Evolutionary conservation across 2,797 vertebrate genomes (phyloP).

Genomic region (Muscicapa comitata): DNA sequence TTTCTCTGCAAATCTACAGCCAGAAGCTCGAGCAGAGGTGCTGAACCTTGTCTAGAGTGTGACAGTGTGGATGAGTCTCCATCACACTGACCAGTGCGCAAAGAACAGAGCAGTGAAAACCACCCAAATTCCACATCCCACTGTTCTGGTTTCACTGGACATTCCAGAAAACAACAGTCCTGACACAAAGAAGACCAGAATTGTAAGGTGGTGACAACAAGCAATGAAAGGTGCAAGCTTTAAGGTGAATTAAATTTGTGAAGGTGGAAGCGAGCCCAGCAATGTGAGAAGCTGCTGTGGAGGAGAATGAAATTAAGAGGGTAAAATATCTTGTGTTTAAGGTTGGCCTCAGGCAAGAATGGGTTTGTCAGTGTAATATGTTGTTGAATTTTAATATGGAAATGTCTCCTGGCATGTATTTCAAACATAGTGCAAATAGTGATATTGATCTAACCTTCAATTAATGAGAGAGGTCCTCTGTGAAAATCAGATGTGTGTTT

Average conservation of each 20-base stretch:
- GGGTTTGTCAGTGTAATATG: not conserved
- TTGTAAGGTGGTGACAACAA: not conserved
- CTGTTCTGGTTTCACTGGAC: not conserved
- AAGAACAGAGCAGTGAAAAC: not conserved
- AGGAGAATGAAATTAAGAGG: not conserved
- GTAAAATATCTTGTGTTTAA: conserved; percentile 2
- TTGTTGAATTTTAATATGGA: conserved; percentile 31
- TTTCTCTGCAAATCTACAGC: not conserved
- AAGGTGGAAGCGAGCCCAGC: not conserved
- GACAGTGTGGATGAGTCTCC: rapidly evolving
- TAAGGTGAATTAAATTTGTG: not conserved
- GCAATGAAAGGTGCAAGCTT: not conserved
- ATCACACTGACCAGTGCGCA: rapidly evolving
- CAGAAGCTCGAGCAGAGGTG: not conserved
- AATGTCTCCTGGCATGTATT: not conserved
- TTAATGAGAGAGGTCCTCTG: not conserved
- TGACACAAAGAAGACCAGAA: not conserved
- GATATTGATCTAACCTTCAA: conserved; percentile 33
- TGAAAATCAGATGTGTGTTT: not conserved
- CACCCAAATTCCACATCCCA: not conserved
- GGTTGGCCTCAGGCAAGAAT: not conserved
- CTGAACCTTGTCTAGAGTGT: rapidly evolving
- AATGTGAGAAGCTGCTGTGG: not conserved
- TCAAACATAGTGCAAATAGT: not conserved
- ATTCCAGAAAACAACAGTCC: not conserved